phyloP scores from a whole-genome alignment of 2,888 invertebrate genomes.

The Euclidia mi region DNA sequence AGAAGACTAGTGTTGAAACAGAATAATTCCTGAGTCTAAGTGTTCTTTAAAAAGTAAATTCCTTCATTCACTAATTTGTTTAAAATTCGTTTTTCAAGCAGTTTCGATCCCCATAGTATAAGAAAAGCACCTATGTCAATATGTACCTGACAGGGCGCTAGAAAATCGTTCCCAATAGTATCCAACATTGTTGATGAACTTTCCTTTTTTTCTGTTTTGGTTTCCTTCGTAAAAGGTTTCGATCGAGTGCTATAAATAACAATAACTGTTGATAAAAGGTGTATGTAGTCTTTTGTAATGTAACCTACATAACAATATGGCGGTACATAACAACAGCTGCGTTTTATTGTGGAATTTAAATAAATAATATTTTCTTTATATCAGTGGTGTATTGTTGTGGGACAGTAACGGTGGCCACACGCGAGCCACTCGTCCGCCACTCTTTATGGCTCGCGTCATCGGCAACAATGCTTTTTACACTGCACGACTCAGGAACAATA shows the following conservation, averaged over 20 bases:
- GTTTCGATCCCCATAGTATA: too few species aligned
- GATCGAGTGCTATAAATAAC: conserved; percentile 65
- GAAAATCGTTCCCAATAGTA: conserved; percentile 36
- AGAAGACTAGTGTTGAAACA: too few species aligned
- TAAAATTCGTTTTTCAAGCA: too few species aligned
- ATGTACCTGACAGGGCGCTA: conserved; percentile 26
- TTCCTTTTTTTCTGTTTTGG: too few species aligned
- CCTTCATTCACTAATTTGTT: too few species aligned
- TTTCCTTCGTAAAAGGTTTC: conserved; percentile 50
- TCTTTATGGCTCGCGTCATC: conserved; percentile 72
- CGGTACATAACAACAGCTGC: conserved; percentile 79
- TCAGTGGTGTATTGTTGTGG: conserved; percentile 86
- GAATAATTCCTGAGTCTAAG: too few species aligned
- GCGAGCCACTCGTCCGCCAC: conserved; percentile 70
- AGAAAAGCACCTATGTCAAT: not conserved
- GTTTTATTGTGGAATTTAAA: conserved; percentile 85
- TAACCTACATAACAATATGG: conserved; percentile 76
- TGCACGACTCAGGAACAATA: conserved; percentile 57
- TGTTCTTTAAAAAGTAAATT: too few species aligned
- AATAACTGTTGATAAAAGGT: conserved; percentile 69
- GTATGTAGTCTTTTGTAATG: conserved; percentile 63
- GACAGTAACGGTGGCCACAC: conserved; percentile 87
- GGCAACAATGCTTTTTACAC: conserved; percentile 65
- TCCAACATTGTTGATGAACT: conserved; percentile 51
- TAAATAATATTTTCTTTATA: conserved; percentile 90